phyloP scores from a whole-genome alignment of 2,113 vertebrate species.

The Misgurnus mizolepis region DNA sequence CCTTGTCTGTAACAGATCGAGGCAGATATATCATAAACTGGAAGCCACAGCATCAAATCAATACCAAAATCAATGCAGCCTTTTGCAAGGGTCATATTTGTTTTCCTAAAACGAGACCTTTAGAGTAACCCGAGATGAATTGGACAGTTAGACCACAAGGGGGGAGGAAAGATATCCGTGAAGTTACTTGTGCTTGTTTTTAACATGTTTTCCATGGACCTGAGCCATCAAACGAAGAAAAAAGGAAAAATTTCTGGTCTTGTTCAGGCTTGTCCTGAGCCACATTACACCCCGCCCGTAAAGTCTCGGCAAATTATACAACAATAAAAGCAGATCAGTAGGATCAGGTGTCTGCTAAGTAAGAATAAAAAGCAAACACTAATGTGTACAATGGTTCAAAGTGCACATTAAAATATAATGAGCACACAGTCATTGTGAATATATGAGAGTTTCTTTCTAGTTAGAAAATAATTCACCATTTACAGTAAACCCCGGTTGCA shows the following conservation, averaged over 20 bases:
- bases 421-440: constrained; percentile 57
- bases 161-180: neutral
- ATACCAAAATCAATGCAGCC: constrained; percentile 51
- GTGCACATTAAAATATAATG: constrained; percentile 59
- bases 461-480: constrained; percentile 54
- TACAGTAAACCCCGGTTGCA: constrained; percentile 56
- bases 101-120: constrained; percentile 49
- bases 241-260: constrained; percentile 58
- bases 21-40: constrained; percentile 54
- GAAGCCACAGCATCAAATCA: constrained; percentile 54
- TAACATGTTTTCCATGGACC: constrained; percentile 55
- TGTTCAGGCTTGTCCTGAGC: constrained; percentile 67
- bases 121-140: constrained; percentile 44
- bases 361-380: constrained; percentile 48
- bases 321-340: constrained; percentile 55
- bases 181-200: constrained; percentile 12
- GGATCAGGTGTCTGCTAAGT: constrained; percentile 51
- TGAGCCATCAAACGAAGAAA: constrained; percentile 41
- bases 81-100: constrained; percentile 51
- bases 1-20: constrained; percentile 69
- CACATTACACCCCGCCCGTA: constrained; percentile 68
- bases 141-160: constrained; percentile 37
- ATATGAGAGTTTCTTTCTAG: constrained; percentile 51
- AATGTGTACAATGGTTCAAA: constrained; percentile 44
- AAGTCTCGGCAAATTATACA: constrained; percentile 56